Conservation (phyloP, 2,888 invertebrate species). For the Papilio protenor region DNA sequence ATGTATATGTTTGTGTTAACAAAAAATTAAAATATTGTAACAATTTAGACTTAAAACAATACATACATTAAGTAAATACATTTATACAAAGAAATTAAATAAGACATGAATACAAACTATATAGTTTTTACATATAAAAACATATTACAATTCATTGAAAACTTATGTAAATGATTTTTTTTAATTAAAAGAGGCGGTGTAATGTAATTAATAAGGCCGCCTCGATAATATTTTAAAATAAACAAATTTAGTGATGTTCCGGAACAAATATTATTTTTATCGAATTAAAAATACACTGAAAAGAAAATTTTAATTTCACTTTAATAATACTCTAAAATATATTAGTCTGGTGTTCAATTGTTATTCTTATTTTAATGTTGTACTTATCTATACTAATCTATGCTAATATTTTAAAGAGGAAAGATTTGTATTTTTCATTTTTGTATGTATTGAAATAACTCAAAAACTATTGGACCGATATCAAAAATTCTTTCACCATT, state of each 20-base stretch:
- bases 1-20: neutral
- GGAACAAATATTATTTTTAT: neutral
- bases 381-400: too few species aligned
- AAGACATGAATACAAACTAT: too few species aligned
- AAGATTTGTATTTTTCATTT: too few species aligned
- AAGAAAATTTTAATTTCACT: neutral
- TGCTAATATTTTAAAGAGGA: too few species aligned
- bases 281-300: neutral
- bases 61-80: too few species aligned
- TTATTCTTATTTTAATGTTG: neutral
- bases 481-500: too few species aligned
- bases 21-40: neutral
- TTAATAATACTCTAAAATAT: too few species aligned
- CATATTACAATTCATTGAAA: constrained; percentile 2
- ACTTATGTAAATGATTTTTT: neutral
- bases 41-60: too few species aligned
- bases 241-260: constrained; percentile 1
- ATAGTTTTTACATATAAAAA: neutral
- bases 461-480: too few species aligned
- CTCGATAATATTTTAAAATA: neutral
- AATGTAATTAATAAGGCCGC: constrained; percentile 22
- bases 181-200: constrained; percentile 27
- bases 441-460: too few species aligned
- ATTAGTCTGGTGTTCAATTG: neutral
- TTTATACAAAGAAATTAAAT: neutral